phyloP scores from a whole-genome alignment of 2,113 vertebrate species.

The Apistogramma diplotaenia region DNA sequence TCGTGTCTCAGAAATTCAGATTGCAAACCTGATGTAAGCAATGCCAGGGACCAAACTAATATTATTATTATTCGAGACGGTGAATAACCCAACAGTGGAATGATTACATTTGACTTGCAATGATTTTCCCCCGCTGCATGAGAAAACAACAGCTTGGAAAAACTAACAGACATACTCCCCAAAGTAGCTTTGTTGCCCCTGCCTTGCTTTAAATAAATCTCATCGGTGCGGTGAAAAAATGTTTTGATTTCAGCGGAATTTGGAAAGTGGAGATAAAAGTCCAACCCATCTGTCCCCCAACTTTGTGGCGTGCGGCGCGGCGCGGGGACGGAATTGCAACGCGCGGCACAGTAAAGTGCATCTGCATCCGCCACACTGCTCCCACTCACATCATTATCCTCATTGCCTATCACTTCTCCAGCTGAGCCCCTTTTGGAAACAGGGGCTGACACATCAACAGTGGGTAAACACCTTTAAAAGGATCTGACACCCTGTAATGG shows the following conservation, averaged over 20 bases:
- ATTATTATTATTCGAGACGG: conserved; percentile 72
- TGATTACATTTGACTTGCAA: conserved; percentile 81
- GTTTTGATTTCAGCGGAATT: conserved; percentile 70
- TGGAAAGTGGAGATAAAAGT: conserved; percentile 65
- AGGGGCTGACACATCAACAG: conserved; percentile 47
- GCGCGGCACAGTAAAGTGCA: conserved; percentile 56
- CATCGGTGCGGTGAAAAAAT: conserved; percentile 56
- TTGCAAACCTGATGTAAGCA: conserved; percentile 58
- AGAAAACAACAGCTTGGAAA: conserved; percentile 72
- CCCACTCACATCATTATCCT: conserved; percentile 65
- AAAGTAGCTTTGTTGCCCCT: conserved; percentile 56
- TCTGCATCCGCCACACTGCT: conserved; percentile 59
- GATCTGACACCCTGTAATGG: conserved; percentile 64
- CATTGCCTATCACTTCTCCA: conserved; percentile 53
- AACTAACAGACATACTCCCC: conserved; percentile 70
- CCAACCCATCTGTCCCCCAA: conserved; percentile 65
- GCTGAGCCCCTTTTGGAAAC: conserved; percentile 63
- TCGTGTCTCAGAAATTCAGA: conserved; percentile 63
- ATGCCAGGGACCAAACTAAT: conserved; percentile 65
- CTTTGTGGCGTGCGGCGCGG: conserved; percentile 28
- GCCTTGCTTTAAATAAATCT: conserved; percentile 68
- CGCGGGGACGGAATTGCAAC: conserved; percentile 56
- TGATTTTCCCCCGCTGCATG: conserved; percentile 58
- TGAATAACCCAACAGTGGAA: conserved; percentile 66
- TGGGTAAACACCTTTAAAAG: conserved; percentile 72